These are phyloP conservation scores for Spheniscus mendiculus DNA, from an alignment of 2,113 vertebrate genomes.

Conservation along the genomic window DNA sequence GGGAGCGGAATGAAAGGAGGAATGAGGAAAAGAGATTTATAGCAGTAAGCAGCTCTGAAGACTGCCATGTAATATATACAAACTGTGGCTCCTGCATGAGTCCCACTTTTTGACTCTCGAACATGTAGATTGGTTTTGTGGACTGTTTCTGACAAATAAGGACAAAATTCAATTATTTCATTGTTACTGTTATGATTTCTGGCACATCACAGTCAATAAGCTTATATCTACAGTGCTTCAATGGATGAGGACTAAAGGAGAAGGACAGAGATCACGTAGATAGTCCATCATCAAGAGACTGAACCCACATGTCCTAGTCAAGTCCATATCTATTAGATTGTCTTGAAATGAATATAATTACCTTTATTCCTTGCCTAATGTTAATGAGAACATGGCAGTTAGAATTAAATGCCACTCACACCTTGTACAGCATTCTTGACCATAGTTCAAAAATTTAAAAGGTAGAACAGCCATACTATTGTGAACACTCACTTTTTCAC, in stretches of 20 bases:
- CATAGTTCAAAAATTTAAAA: background rate
- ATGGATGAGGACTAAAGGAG: background rate
- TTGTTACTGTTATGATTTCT: background rate
- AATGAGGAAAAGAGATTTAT: background rate
- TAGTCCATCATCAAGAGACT: fast-evolving
- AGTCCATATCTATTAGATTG: background rate
- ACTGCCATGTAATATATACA: background rate
- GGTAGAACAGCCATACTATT: background rate
- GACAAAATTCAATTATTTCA: background rate
- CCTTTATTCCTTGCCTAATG: background rate
- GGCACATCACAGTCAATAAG: background rate
- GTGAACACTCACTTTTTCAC: background rate
- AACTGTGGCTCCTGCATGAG: background rate
- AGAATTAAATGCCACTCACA: background rate
- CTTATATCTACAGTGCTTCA: background rate
- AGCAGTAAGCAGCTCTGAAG: background rate
- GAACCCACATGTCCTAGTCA: background rate
- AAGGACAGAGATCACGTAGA: background rate
- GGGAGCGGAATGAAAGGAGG: background rate
- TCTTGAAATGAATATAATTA: background rate
- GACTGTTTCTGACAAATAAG: background rate
- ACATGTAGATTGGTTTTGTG: background rate
- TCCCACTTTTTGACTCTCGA: background rate
- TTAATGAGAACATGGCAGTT: background rate
- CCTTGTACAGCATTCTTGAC: background rate